Evolutionary conservation across 2,113 vertebrate species (phyloP).

Genomic region (Camelus dromedarius): DNA sequence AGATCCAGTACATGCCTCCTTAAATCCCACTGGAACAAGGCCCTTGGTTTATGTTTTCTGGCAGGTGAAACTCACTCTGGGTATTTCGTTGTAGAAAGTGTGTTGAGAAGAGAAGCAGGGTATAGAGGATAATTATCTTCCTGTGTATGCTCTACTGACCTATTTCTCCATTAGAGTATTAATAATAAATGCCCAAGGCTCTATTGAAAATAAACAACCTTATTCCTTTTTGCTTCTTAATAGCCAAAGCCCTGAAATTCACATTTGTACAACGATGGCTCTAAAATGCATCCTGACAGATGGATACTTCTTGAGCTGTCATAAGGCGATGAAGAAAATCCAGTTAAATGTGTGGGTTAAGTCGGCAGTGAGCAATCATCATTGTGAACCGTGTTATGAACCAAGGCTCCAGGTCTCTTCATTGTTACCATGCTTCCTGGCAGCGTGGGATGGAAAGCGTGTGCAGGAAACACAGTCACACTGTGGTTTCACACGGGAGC

Average conservation of each 20-base stretch:
- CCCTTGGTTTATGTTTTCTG: background rate
- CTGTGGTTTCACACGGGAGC: conserved; percentile 15
- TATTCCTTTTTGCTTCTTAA: conserved; percentile 27
- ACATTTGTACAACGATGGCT: background rate
- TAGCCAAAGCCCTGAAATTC: conserved; percentile 46
- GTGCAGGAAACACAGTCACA: conserved; percentile 39
- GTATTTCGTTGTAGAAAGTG: conserved; percentile 12
- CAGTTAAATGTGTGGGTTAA: background rate
- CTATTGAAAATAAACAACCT: conserved; percentile 2
- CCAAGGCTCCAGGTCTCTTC: background rate
- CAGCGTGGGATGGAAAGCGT: background rate
- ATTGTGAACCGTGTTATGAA: background rate
- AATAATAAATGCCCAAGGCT: conserved; percentile 27
- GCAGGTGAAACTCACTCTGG: background rate
- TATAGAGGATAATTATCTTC: background rate
- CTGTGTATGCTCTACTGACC: background rate
- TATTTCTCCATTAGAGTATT: conserved; percentile 46
- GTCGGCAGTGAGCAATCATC: background rate
- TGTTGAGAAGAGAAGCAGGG: background rate
- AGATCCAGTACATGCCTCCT: background rate
- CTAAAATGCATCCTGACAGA: conserved; percentile 37
- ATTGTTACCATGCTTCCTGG: background rate
- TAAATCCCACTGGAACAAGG: conserved; percentile 49
- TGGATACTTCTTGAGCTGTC: conserved; percentile 40
- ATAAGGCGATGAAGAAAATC: conserved; percentile 7